A percentile compares a stretch with the other conserved stretches of the same genome.
Evolutionary conservation across 2,888 invertebrate species (phyloP).

Genomic region (Sinhomidia bicolor): DNA sequence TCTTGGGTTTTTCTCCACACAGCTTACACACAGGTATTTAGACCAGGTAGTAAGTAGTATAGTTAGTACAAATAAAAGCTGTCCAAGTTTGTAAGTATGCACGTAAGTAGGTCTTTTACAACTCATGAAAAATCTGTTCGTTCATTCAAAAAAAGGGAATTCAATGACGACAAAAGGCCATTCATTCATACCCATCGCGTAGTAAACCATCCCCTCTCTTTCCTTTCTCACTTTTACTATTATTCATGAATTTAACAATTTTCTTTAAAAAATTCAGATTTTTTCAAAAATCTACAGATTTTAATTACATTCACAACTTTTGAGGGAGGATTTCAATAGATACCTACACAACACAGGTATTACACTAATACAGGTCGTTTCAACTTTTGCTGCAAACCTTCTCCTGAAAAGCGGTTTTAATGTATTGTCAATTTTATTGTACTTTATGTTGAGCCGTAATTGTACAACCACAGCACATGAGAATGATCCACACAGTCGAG

Average conservation of each 20-base stretch:
- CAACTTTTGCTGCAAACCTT: background rate
- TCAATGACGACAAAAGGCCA: conserved; percentile 28
- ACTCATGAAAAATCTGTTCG: conserved; percentile 33
- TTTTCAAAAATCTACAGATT: background rate
- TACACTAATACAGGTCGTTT: background rate
- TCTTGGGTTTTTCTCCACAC: background rate
- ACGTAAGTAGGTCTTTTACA: conserved; percentile 45
- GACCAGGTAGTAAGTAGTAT: background rate
- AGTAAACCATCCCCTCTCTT: background rate
- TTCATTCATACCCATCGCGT: conserved; percentile 22
- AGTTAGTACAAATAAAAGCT: background rate
- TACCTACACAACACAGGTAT: background rate
- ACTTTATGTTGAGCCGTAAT: background rate
- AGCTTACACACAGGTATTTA: background rate
- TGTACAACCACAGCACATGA: background rate
- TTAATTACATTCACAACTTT: background rate
- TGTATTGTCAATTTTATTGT: conserved; percentile 17
- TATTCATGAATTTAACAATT: conserved; percentile 32
- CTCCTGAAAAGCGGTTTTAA: background rate
- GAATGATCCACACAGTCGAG: background rate
- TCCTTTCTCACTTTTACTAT: background rate
- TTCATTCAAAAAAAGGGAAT: conserved; percentile 40
- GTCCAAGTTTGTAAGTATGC: background rate
- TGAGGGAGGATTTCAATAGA: background rate
- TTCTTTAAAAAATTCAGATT: background rate